Conservation (phyloP, 1,140 invertebrate species). For the Aphelenchoides besseyi region DNA sequence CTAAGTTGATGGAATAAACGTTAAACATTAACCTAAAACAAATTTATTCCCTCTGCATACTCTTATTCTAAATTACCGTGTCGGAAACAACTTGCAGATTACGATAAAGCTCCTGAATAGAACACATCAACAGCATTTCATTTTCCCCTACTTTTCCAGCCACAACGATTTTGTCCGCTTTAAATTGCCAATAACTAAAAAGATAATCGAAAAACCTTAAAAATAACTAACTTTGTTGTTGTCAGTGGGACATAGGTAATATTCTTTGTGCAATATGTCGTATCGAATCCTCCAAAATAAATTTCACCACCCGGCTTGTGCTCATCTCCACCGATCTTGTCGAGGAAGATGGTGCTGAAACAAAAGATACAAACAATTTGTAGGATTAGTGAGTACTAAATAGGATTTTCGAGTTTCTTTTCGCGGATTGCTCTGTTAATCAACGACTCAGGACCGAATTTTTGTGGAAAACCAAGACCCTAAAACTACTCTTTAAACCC, state of each 20-base stretch:
- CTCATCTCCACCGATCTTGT: conserved; percentile 5
- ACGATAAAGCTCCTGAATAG: neutral
- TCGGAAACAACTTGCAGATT: conserved; percentile 12
- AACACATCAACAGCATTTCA: no score
- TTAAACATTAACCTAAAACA: no score
- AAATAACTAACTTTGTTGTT: no score
- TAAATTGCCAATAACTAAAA: conserved; percentile 15
- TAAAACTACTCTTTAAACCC: neutral
- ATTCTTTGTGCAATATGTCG: neutral
- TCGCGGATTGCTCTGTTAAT: conserved; percentile 15
- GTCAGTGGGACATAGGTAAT: neutral
- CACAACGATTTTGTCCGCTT: neutral
- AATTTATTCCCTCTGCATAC: no score
- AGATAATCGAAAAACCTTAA: no score
- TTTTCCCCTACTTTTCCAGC: neutral
- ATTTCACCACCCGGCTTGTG: conserved; percentile 1
- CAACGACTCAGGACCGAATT: conserved; percentile 1
- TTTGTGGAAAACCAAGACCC: conserved; percentile 8
- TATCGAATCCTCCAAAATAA: conserved; percentile 2
- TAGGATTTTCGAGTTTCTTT: neutral
- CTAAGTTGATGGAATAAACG: no score
- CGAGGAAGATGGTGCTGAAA: conserved; percentile 8
- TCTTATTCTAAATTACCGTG: no score
- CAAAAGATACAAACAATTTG: no score
- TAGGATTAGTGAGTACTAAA: no score